Percentiles rank a stretch among this genome's conserved stretches.
These are phyloP conservation scores for Phrixothrix hirtus DNA, from an alignment of 2,888 invertebrate genomes.

Conservation along the genomic window DNA sequence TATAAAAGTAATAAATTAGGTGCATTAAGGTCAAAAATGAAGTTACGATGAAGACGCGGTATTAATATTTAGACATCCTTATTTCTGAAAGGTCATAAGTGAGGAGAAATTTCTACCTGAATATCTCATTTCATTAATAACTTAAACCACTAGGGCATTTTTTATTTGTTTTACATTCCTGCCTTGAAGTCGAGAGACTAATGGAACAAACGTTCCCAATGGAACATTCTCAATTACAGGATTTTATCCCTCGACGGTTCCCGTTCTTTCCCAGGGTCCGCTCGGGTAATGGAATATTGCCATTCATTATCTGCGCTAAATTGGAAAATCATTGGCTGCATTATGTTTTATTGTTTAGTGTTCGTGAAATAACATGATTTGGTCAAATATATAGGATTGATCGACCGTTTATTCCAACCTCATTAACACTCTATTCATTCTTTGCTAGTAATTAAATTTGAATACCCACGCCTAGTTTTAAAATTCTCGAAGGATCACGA, in stretches of 20 bases:
- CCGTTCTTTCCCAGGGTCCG: conserved; percentile 35
- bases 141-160: conserved; percentile 34
- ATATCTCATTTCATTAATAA: conserved; percentile 32
- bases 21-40: no score
- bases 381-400: conserved; percentile 12
- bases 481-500: not conserved
- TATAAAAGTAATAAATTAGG: no score
- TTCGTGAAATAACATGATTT: conserved; percentile 22
- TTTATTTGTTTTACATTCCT: conserved; percentile 46
- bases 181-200: conserved; percentile 42
- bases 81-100: conserved; percentile 10
- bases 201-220: conserved; percentile 44
- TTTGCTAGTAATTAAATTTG: conserved; percentile 10
- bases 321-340: conserved; percentile 39
- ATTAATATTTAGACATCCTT: not conserved
- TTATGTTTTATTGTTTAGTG: conserved; percentile 26
- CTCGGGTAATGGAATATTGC: conserved; percentile 40
- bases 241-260: conserved; percentile 44
- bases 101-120: conserved; percentile 14
- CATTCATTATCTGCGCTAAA: conserved; percentile 43
- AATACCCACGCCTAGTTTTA: not conserved
- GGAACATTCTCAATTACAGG: conserved; percentile 47
- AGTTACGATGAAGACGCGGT: no score
- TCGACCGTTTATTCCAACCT: conserved; percentile 7
- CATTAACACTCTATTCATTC: conserved; percentile 8